Base-by-base conservation (phyloP, 2,113 vertebrate genomes). In the Alethe diademata region DNA sequence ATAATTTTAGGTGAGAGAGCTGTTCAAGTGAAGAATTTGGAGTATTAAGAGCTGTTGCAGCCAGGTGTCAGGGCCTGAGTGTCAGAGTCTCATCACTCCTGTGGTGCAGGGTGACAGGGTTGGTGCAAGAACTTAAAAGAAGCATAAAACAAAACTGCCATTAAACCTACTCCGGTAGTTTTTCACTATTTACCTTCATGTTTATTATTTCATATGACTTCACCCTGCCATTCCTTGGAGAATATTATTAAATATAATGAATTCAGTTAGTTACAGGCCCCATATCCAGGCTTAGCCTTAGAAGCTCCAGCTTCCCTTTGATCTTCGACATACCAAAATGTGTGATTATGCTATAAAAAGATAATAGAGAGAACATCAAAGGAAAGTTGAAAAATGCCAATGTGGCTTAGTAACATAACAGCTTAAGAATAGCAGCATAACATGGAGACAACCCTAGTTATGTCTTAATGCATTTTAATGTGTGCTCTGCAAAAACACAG, bases 161-260 rank as follows among this genome's bases (percentile, higher is more conserved):
- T 96, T 96, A 88, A 97, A 96, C 94, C 96, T 87, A 74, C 72
- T 95, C 94, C 66, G 89, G 93, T 94, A 89, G 91, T 75, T 86
- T 96, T 96, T 87, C 94, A 73, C 92, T 97, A 95, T 98, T 97
- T 97, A 96, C 95, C 96, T 97, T 71, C 86, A 15, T 97, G 95
- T 97, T 96, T 97, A 96, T 97, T 93, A 96, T 98, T 97, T 97
- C 86, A 83, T 96, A 94, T 48, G 92, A 87, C 96, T 97, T 92
- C 96, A 73, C 86, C 70, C 84, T 94, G 66, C 92, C 43, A 78
- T 95, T 97, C 96, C 96, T 91, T 93, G 50, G 97, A 97, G 96
- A 97, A 96, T 97, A 95, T 96, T 96, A 93, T 97, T 97, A 95
- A 96, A 90, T 96, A 94, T 98, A 98, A 98, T 97, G 96, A 98